Evolutionary conservation across 2,888 invertebrate genomes (phyloP).

Genomic region (Pollenia amentaria): DNA sequence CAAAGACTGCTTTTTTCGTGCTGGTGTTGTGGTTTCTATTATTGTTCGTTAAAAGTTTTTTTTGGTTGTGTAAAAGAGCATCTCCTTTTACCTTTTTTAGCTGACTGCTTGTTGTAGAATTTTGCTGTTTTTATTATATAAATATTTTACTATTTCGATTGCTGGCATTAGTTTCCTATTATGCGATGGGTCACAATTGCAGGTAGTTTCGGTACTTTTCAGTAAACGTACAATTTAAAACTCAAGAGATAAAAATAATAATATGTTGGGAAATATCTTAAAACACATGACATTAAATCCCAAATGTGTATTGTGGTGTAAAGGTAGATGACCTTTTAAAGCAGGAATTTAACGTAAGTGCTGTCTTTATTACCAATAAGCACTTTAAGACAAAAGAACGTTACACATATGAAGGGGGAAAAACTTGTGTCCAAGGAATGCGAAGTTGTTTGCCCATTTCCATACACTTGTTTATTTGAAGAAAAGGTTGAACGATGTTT

Average conservation of each 20-base stretch:
- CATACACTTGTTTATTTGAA: too few relatives aligned
- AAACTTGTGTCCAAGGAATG: too few relatives aligned
- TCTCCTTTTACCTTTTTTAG: conserved; percentile 6
- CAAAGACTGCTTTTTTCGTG: neutral
- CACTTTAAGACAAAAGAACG: too few relatives aligned
- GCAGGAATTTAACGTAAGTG: neutral
- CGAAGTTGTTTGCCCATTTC: too few relatives aligned
- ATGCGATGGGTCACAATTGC: neutral
- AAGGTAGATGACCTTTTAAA: conserved; percentile 10
- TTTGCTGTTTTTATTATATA: neutral
- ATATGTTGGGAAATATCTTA: neutral
- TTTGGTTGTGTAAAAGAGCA: too few relatives aligned
- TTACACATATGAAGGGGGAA: too few relatives aligned
- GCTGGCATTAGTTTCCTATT: neutral
- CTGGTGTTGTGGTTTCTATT: neutral
- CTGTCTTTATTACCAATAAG: neutral
- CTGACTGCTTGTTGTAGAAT: conserved; percentile 24
- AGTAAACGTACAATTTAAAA: neutral
- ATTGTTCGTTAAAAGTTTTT: neutral
- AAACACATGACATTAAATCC: neutral
- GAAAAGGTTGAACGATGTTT: too few relatives aligned
- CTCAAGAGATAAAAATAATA: neutral
- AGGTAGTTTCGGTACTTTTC: neutral
- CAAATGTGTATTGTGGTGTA: neutral
- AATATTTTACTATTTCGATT: conserved; percentile 33